These are phyloP conservation scores for Germaria angustata DNA, from an alignment of 2,888 invertebrate genomes.

Conservation along the genomic window DNA sequence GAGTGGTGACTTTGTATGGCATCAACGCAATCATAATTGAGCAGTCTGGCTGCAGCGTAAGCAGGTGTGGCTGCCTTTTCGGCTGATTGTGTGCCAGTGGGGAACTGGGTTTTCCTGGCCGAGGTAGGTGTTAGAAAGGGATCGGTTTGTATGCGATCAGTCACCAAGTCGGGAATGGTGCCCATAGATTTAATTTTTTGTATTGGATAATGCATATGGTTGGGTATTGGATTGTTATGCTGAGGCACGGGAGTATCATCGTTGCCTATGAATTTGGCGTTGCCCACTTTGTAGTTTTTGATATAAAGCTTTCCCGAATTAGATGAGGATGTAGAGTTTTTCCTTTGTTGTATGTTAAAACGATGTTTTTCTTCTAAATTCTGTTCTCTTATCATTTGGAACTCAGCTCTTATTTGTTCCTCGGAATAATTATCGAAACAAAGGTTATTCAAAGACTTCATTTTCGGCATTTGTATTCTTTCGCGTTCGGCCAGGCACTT, in stretches of 20 bases:
- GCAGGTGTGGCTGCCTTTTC: conserved; percentile 71
- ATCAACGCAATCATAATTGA: conserved; percentile 74
- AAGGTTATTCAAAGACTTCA: conserved; percentile 79
- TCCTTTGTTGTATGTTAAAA: conserved; percentile 73
- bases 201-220: conserved; percentile 74
- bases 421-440: conserved; percentile 77
- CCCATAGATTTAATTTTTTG: conserved; percentile 80
- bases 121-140: conserved; percentile 79
- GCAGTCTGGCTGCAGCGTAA: conserved; percentile 69
- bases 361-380: conserved; percentile 74
- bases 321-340: conserved; percentile 73
- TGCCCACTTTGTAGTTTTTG: conserved; percentile 79
- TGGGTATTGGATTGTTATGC: neutral
- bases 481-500: conserved; percentile 74
- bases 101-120: conserved; percentile 74
- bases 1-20: conserved; percentile 65
- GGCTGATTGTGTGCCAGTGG: conserved; percentile 73
- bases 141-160: conserved; percentile 77
- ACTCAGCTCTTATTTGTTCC: conserved; percentile 74
- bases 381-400: conserved; percentile 75
- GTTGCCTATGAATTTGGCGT: conserved; percentile 79
- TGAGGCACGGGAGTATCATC: conserved; percentile 73
- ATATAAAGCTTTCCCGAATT: conserved; percentile 74
- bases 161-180: conserved; percentile 79
- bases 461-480: conserved; percentile 75